phyloP scores from a whole-genome alignment of 1,140 invertebrate genomes.

The Triops longicaudatus region DNA sequence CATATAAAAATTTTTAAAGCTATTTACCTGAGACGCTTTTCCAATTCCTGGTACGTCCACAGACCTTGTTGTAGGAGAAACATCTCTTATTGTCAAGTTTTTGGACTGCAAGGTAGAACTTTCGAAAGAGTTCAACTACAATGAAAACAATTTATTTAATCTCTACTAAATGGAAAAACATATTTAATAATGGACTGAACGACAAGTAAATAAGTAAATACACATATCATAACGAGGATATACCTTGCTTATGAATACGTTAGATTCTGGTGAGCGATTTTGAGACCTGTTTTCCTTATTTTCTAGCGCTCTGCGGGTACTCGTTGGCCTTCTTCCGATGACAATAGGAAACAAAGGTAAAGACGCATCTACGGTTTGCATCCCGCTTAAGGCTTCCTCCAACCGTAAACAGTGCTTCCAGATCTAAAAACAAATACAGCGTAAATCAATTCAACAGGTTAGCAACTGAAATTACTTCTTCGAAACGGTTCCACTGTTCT shows the following conservation, averaged over 20 bases:
- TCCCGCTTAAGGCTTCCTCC: neutral
- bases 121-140: neutral
- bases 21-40: conserved; percentile 15
- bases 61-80: neutral
- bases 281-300: neutral
- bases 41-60: neutral
- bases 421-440: neutral
- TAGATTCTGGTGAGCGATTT: neutral
- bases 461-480: neutral
- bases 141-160: neutral
- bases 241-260: neutral
- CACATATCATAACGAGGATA: no score
- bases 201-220: no score
- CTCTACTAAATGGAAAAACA: neutral
- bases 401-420: neutral
- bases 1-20: neutral
- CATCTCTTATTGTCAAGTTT: neutral
- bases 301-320: neutral
- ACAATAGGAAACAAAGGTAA: neutral
- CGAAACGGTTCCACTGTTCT: conserved; percentile 16
- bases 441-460: neutral
- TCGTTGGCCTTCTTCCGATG: neutral
- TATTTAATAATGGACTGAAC: neutral
- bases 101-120: neutral
- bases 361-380: neutral